Evolutionary conservation across 2,888 invertebrate species (phyloP).

Genomic region (Elysia crispata): DNA sequence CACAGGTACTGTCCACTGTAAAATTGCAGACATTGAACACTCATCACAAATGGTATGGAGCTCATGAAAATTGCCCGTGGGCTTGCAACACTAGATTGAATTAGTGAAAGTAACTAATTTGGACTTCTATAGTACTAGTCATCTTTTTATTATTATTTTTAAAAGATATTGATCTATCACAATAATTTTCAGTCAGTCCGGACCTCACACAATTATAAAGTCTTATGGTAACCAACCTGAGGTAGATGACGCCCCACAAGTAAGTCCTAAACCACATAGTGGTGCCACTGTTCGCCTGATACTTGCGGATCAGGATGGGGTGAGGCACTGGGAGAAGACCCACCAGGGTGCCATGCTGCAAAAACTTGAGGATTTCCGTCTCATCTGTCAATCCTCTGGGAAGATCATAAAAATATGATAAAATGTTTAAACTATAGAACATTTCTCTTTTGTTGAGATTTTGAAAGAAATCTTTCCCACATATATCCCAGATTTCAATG

Average conservation of each 20-base stretch:
- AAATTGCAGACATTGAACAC: too few species aligned
- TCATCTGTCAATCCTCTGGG: constrained; percentile 97
- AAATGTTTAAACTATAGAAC: too few species aligned
- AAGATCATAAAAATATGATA: neutral
- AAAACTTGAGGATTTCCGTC: constrained; percentile 98
- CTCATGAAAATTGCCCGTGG: too few species aligned
- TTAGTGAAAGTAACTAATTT: too few species aligned
- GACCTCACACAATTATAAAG: neutral
- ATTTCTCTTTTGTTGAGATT: too few species aligned
- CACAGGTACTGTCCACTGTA: too few species aligned
- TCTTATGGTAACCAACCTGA: constrained; percentile 85
- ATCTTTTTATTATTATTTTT: neutral
- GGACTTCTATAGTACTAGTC: neutral
- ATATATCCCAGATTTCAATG: constrained; percentile 91
- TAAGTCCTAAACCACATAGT: constrained; percentile 99
- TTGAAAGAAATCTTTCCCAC: too few species aligned
- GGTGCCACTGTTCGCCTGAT: constrained; percentile 98
- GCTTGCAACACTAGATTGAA: too few species aligned
- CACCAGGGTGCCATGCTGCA: constrained; percentile 98
- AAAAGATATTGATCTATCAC: neutral
- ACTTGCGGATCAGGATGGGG: constrained; percentile 98
- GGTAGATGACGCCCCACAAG: constrained; percentile 99
- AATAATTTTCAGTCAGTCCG: neutral
- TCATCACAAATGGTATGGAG: too few species aligned
- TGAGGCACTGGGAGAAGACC: constrained; percentile 98